Conservation (phyloP, 2,113 vertebrate species). For the Glareola pratincola region DNA sequence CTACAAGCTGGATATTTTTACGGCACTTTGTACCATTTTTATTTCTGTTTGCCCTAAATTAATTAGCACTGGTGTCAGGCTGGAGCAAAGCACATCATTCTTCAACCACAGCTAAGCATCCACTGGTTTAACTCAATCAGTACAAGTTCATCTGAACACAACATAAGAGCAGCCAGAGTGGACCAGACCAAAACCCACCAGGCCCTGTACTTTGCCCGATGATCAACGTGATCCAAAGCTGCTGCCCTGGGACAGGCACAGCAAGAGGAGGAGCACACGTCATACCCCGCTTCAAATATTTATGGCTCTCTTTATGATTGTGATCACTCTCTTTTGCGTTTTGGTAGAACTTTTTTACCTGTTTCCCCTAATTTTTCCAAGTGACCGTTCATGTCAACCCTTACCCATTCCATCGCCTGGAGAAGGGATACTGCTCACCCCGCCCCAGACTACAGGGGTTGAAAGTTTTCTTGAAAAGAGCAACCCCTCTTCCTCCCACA, state of each 20-base stretch:
- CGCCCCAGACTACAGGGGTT: background rate
- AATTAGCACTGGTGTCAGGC: background rate
- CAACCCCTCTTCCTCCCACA: background rate
- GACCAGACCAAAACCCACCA: background rate
- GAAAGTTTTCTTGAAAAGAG: background rate
- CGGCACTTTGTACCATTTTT: slow-evolving; percentile 16
- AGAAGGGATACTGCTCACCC: background rate
- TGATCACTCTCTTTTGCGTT: background rate
- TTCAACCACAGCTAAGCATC: background rate
- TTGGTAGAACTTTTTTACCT: background rate
- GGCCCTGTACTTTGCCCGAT: background rate
- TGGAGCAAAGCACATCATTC: slow-evolving; percentile 11
- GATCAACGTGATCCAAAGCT: background rate
- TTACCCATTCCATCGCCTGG: background rate
- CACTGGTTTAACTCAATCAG: background rate
- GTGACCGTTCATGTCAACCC: background rate
- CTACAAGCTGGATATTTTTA: slow-evolving; percentile 18
- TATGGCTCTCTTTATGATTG: background rate
- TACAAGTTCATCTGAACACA: background rate
- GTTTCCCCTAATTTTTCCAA: background rate
- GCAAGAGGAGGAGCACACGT: background rate
- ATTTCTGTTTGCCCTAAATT: slow-evolving; percentile 38
- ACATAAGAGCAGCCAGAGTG: background rate
- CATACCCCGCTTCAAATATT: background rate
- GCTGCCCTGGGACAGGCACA: background rate